Base-by-base conservation (phyloP, 2,888 invertebrate genomes). In the Conops quadrifasciatus region DNA sequence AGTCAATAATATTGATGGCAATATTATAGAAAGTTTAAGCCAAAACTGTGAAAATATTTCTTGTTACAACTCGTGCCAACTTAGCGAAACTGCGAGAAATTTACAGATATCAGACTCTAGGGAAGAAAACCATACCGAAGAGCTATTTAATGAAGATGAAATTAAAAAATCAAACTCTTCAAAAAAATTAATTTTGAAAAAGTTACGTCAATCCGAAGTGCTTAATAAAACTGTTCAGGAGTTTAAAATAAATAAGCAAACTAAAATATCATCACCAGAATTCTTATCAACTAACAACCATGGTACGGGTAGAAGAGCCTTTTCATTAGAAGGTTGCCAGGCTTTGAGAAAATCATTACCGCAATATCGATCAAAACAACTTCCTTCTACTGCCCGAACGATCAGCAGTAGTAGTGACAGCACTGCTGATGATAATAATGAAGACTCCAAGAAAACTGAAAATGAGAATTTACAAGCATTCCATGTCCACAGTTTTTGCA, bases 191-290 rank as follows among this genome's bases (percentile, higher is more conserved):
- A 69, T 74, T n/a, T 62, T 76, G 1, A 71, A 67, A 4, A 71
- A 73, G 11, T 11, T 75, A 2, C 76, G 73, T 51, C 72, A 77
- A 0, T 76, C 77, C 0, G 75, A 77, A 59, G 70, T 71, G 1
- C 71, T 78, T 5, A 77, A 78, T 43, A 77, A 78, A 74, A 76
- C 78, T 2, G 70, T 67, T 3, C 74, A 75, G 1, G 67, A 74
- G 24, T 53, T 77, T 53, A 74, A 76, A 53, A 16, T 28, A 36
- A 67, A 71, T 24, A 67, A 26, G 15, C 15, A 15, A 15, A 4
- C 24, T 3, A 24, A 58, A 28, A 24, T 36, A 7, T 71, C 53
- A 7, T 21, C 70, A 2, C 62, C 67, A 16, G 26, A 72, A 62
- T 15, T 59, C 43, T 28, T 45, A 19, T 9, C 24, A 26, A 59